Percentiles rank a stretch among this genome's conserved stretches.
Evolutionary conservation across 2,797 vertebrate species (phyloP).

Genomic region (Sebastes nivosus): DNA sequence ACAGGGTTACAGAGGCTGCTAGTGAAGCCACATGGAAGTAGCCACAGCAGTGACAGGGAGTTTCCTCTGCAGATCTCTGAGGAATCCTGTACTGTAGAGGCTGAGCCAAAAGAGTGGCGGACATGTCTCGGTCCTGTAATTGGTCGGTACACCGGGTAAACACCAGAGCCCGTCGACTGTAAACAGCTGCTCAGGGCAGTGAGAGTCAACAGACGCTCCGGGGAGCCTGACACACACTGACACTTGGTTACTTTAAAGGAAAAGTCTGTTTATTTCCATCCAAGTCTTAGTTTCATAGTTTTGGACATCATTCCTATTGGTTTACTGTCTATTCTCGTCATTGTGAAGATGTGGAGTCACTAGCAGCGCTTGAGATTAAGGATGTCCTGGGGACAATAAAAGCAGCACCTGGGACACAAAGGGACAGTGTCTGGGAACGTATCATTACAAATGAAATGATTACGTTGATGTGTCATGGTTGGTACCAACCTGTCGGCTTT

Average conservation of each 20-base stretch:
- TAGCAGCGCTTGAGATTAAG: background rate
- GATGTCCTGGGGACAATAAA: no score
- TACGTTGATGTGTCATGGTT: no score
- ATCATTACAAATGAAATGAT: no score
- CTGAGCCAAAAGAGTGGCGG: background rate
- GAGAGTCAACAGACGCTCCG: background rate
- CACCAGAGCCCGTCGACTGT: slow-evolving; percentile 9
- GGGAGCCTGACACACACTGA: background rate
- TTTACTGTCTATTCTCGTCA: background rate
- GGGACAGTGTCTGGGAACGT: no score
- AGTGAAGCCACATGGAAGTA: background rate
- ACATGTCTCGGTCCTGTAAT: slow-evolving; percentile 18
- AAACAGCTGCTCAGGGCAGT: background rate
- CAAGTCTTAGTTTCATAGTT: background rate
- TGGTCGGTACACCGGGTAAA: slow-evolving; percentile 30
- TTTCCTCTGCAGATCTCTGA: slow-evolving; percentile 14
- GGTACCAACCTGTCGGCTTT: no score
- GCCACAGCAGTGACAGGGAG: slow-evolving; percentile 13
- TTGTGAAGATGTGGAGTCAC: background rate
- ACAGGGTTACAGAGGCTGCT: background rate
- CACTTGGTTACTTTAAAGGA: background rate
- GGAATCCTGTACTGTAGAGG: background rate
- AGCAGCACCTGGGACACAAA: no score
- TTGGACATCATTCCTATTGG: background rate
- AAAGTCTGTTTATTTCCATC: background rate